Percentiles rank a stretch among this genome's conserved stretches.
phyloP scores from a whole-genome alignment of 2,113 vertebrate genomes.

The Cyanistes caeruleus region DNA sequence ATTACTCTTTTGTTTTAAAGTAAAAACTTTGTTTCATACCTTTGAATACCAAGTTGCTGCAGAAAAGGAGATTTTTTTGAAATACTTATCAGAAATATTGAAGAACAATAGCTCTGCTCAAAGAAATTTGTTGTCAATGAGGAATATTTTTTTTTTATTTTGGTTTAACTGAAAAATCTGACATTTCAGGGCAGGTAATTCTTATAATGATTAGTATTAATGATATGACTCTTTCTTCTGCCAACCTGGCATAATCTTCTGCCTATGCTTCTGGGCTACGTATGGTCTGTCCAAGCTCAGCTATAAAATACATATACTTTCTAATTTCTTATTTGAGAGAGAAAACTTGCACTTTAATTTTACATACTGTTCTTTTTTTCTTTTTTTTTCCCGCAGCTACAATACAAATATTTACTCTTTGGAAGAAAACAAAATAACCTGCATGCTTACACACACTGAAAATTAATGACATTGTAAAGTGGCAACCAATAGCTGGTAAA shows the following conservation, averaged over 20 bases:
- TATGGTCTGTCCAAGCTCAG: neutral
- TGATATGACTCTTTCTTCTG: neutral
- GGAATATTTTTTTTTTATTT: neutral
- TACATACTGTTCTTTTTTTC: neutral
- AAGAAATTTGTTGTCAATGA: neutral
- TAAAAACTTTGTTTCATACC: neutral
- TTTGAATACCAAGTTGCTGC: neutral
- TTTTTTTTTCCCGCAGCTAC: neutral
- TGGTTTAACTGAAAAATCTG: neutral
- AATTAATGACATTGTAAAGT: neutral
- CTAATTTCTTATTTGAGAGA: neutral
- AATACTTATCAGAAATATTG: neutral
- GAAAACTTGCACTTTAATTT: neutral
- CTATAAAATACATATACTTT: neutral
- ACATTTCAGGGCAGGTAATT: neutral
- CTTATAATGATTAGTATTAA: neutral
- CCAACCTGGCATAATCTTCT: neutral
- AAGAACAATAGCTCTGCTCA: neutral
- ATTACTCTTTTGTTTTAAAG: neutral
- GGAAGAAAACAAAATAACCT: neutral
- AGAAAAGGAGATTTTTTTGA: neutral
- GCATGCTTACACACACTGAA: neutral
- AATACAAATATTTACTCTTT: neutral
- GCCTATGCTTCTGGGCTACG: neutral
- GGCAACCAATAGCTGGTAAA: rapidly evolving